These are phyloP conservation scores for Sebastes minor DNA, from an alignment of 2,797 vertebrate species.

Conservation along the genomic window DNA sequence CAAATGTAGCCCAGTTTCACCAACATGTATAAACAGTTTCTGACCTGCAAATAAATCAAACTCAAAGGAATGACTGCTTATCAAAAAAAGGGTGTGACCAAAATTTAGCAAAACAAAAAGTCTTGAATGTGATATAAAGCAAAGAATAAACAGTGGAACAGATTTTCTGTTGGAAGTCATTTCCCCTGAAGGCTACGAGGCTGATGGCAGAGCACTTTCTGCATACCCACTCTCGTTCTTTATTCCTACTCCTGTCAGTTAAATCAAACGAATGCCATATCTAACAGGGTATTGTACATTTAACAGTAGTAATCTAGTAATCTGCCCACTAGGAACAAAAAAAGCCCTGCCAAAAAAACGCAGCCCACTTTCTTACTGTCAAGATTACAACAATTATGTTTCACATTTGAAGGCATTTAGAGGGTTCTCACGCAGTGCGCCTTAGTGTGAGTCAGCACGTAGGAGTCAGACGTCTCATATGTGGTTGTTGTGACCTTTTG, in stretches of 20 bases:
- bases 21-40: background rate
- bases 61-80: background rate
- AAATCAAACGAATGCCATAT: constrained; percentile 29
- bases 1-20: background rate
- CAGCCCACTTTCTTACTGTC: constrained; percentile 22
- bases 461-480: background rate
- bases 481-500: background rate
- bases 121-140: background rate
- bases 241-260: constrained; percentile 37
- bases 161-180: constrained; percentile 6
- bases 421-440: background rate
- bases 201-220: constrained; percentile 6
- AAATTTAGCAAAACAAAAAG: background rate
- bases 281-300: constrained; percentile 10
- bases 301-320: constrained; percentile 7
- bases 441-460: constrained; percentile 22
- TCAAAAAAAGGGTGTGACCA: background rate
- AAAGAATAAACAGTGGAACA: background rate
- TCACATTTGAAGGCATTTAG: constrained; percentile 21
- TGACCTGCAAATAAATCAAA: background rate
- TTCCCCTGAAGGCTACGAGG: constrained; percentile 17
- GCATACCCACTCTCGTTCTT: constrained; percentile 33
- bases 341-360: constrained; percentile 33
- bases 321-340: constrained; percentile 26
- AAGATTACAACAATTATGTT: constrained; percentile 17